A percentile compares a stretch with the other conserved stretches of the same genome.
phyloP scores from a whole-genome alignment of 1,140 invertebrate species.

The Lerema accius region DNA sequence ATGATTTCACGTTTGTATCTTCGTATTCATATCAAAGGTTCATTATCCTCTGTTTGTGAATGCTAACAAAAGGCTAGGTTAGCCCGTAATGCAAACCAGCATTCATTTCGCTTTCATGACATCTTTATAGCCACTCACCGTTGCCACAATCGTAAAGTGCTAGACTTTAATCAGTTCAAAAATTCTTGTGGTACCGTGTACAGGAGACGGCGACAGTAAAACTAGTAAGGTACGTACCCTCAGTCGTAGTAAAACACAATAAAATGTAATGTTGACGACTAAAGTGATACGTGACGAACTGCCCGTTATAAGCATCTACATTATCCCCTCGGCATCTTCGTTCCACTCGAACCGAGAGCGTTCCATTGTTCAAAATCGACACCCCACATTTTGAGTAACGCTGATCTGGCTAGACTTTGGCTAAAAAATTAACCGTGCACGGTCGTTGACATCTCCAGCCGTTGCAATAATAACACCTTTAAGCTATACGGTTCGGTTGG shows the following conservation, averaged over 20 bases:
- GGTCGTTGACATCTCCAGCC: constrained; percentile 40
- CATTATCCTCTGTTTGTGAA: constrained; percentile 6
- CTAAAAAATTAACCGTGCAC: constrained; percentile 38
- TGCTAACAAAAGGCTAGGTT: constrained; percentile 15
- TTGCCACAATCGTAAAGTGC: constrained; percentile 17
- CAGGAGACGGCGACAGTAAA: constrained; percentile 9
- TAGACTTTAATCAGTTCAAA: constrained; percentile 23
- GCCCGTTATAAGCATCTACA: constrained; percentile 29
- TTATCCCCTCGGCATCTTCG: constrained; percentile 31
- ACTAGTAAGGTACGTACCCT: constrained; percentile 7
- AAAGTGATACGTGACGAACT: constrained; percentile 32
- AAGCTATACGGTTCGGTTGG: constrained; percentile 30
- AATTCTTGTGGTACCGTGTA: constrained; percentile 7
- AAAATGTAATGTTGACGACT: constrained; percentile 34
- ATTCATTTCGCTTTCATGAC: constrained; percentile 22
- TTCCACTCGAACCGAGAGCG: constrained; percentile 27
- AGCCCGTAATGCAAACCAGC: constrained; percentile 19
- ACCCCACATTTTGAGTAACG: constrained; percentile 29
- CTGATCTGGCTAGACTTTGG: constrained; percentile 31
- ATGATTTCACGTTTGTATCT: not conserved
- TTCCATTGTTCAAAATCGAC: constrained; percentile 27
- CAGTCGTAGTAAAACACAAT: constrained; percentile 14
- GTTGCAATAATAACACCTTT: constrained; percentile 4
- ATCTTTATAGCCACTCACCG: constrained; percentile 13
- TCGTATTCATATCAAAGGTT: constrained; percentile 5